Evolutionary conservation across 2,797 vertebrate genomes (phyloP), one percentile per base, ranked within the genome.

Genomic region (Spondyliosoma cantharus): DNA sequence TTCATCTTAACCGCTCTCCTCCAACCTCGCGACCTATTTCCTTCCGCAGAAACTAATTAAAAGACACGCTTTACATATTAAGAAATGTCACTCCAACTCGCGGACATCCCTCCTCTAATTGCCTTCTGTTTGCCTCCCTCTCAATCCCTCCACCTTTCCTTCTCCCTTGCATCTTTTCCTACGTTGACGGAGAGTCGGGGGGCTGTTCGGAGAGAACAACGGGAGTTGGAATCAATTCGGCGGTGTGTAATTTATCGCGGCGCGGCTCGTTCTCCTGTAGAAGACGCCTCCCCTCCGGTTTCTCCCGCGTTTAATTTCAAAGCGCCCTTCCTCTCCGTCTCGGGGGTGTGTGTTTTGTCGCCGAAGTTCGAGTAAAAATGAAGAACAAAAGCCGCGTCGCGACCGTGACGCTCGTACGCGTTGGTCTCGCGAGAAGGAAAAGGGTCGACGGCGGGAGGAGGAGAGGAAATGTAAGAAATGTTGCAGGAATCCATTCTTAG

Each of bases 221-320:
- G 78, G 79, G 71, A 86, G 71, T 37, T 74, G 78, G 78, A 87
- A 75, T 83, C 52, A 81, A 87, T 92, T 89, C 73, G 74, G 68
- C 68, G 9, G 82, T 78, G 49, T 83, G 87, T 93, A 83, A 90
- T 91, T 90, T 77, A 89, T 88, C 49, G 46, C 16, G 49, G 61
- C 66, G 64, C 70, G 60, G 63, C 80, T 85, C 69, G 2, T 56
- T 84, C 72, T 72, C 63, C 52, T 83, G 71, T 83, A 68, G n/a
- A n/a, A 79, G 82, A 82, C 76, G 69, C 72, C 73, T 82, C 78
- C 59, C 67, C n/a, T 81, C 65, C n/a, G 25, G 49, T 75, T 32
- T 73, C 71, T 53, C 22, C 13, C 19, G 53, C 42, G 7, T 83
- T 83, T 76, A 42, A 82, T 69, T 61, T 72, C n/a, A 73, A 72